These are phyloP conservation scores for Mormyrus iriodes DNA, from an alignment of 2,113 vertebrate genomes.

Conservation along the genomic window DNA sequence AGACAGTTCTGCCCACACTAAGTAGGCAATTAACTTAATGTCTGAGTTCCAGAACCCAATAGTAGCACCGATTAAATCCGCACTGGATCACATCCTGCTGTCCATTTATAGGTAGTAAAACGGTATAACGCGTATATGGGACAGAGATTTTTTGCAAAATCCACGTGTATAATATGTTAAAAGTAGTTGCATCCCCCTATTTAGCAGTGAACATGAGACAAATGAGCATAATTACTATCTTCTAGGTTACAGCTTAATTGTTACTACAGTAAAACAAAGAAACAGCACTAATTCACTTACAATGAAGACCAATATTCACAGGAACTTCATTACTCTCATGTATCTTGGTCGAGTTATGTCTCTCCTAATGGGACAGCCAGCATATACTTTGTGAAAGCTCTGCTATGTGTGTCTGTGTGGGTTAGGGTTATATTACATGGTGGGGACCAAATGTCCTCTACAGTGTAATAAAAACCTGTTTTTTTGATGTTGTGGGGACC, in stretches of 20 bases:
- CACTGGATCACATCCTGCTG: not conserved
- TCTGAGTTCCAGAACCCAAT: not conserved
- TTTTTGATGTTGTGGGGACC: not conserved
- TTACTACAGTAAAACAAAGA: constrained; percentile 3
- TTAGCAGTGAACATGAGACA: not conserved
- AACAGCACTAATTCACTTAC: not conserved
- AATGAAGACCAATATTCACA: not conserved
- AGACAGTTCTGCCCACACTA: not conserved
- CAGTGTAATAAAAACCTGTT: not conserved
- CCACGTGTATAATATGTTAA: not conserved
- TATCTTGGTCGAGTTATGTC: not conserved
- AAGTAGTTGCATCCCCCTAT: not conserved
- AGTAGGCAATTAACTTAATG: not conserved
- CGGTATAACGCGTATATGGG: not conserved
- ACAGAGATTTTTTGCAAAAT: not conserved
- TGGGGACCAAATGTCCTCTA: not conserved
- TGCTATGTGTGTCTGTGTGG: not conserved
- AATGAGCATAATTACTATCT: constrained; percentile 1
- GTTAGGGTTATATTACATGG: not conserved
- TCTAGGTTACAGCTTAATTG: not conserved
- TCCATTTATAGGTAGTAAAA: not conserved
- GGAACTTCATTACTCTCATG: not conserved
- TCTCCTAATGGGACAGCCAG: not conserved
- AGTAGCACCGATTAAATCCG: not conserved
- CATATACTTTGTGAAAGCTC: not conserved